These are phyloP conservation scores for Coendou prehensilis DNA, from an alignment of 2,797 vertebrate genomes.

Conservation along the genomic window DNA sequence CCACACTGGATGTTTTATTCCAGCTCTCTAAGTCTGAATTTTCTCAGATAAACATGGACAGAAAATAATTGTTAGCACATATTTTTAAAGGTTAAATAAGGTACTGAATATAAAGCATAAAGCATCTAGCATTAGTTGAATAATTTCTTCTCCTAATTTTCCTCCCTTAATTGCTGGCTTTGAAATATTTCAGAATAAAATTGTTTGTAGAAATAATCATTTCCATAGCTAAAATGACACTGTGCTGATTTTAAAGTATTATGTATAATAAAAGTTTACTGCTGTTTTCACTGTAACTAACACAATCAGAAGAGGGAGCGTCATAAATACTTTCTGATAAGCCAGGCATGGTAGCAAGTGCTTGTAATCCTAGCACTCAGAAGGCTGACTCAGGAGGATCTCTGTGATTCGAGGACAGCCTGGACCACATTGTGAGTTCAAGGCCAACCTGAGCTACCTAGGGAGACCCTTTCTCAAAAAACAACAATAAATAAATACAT, in stretches of 20 bases:
- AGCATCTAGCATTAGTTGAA: background rate
- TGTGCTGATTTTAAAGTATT: conserved; percentile 17
- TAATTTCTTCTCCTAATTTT: background rate
- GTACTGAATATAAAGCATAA: background rate
- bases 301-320: background rate
- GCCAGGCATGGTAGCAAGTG: background rate
- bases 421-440: background rate
- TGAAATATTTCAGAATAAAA: conserved; percentile 39
- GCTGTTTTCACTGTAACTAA: background rate
- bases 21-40: background rate
- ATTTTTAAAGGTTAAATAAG: background rate
- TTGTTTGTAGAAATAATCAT: background rate
- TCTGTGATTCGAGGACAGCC: background rate
- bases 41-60: background rate
- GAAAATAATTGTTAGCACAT: background rate
- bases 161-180: background rate
- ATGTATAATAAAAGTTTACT: background rate
- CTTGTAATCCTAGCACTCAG: background rate
- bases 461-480: background rate
- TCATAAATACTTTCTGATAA: conserved; percentile 11
- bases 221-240: background rate
- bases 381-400: background rate
- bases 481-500: background rate
- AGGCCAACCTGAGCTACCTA: background rate
- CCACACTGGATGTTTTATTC: background rate